phyloP scores from a whole-genome alignment of 2,888 invertebrate genomes.

The Plutella xylostella region DNA sequence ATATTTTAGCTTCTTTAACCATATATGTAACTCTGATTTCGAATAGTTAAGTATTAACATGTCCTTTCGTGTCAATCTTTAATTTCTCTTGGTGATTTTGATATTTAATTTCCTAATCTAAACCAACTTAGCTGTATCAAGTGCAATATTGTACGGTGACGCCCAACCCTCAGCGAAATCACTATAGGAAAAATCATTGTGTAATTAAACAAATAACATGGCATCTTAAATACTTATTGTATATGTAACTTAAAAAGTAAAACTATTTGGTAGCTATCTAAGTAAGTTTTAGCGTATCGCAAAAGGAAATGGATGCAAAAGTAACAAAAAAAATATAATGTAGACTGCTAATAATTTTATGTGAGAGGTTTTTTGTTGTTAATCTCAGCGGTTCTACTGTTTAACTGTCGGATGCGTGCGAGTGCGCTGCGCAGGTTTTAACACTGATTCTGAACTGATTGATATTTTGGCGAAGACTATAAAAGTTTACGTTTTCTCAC shows the following conservation, averaged over 20 bases:
- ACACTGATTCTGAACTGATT: too few relatives aligned
- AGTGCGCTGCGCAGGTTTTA: too few relatives aligned
- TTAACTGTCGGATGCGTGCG: constrained; percentile 27
- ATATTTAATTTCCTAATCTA: not conserved
- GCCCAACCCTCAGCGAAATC: constrained; percentile 21
- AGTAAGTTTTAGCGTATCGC: constrained; percentile 49
- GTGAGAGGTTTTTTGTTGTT: constrained; percentile 25
- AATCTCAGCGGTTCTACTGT: too few relatives aligned
- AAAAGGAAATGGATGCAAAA: constrained; percentile 31
- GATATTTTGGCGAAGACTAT: too few relatives aligned
- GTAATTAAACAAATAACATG: constrained; percentile 43
- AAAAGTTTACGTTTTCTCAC: too few relatives aligned
- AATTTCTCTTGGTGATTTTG: not conserved
- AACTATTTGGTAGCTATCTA: constrained; percentile 59
- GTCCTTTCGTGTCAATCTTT: not conserved
- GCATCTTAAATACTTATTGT: constrained; percentile 49
- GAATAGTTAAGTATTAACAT: too few relatives aligned
- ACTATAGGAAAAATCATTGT: constrained; percentile 33
- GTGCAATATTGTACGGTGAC: constrained; percentile 21
- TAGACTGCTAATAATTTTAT: constrained; percentile 30
- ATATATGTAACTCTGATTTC: too few relatives aligned
- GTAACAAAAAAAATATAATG: constrained; percentile 30
- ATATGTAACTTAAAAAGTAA: constrained; percentile 49
- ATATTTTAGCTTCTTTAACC: too few relatives aligned
- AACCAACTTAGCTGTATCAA: not conserved